Evolutionary conservation across 2,888 invertebrate genomes (phyloP).

Genomic region (Cetonia aurata): DNA sequence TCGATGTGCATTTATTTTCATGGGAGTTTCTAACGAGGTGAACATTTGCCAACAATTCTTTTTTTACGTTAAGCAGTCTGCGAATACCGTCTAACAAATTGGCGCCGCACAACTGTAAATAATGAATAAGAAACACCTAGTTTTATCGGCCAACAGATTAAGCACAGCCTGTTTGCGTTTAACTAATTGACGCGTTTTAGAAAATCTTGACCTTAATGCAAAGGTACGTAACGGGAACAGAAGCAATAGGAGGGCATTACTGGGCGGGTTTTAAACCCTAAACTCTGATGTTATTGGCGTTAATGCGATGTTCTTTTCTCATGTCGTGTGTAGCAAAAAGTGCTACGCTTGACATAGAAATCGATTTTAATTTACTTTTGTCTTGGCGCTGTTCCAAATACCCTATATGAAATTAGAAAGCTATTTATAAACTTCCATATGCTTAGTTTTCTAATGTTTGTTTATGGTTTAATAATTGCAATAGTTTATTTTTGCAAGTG

Average conservation of each 20-base stretch:
- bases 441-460: not conserved
- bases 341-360: conserved; percentile 25
- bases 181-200: too few relatives aligned
- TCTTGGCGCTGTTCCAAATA: conserved; percentile 24
- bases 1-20: conserved; percentile 19
- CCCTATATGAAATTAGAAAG: conserved; percentile 28
- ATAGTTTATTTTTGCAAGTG: too few relatives aligned
- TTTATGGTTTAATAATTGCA: conserved; percentile 20
- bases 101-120: conserved; percentile 11
- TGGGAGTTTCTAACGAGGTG: conserved; percentile 13
- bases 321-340: conserved; percentile 13
- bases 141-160: not conserved
- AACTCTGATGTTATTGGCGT: conserved; percentile 8
- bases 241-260: too few relatives aligned
- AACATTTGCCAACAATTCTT: conserved; percentile 4
- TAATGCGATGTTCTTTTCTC: conserved; percentile 15
- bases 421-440: conserved; percentile 22
- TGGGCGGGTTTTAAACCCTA: too few relatives aligned
- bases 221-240: too few relatives aligned
- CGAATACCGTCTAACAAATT: conserved; percentile 6
- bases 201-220: too few relatives aligned
- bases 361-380: conserved; percentile 31
- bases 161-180: too few relatives aligned
- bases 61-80: not conserved
- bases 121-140: conserved; percentile 1